Base-by-base conservation (phyloP, 2,888 invertebrate species). In the Apamea epomidion region DNA sequence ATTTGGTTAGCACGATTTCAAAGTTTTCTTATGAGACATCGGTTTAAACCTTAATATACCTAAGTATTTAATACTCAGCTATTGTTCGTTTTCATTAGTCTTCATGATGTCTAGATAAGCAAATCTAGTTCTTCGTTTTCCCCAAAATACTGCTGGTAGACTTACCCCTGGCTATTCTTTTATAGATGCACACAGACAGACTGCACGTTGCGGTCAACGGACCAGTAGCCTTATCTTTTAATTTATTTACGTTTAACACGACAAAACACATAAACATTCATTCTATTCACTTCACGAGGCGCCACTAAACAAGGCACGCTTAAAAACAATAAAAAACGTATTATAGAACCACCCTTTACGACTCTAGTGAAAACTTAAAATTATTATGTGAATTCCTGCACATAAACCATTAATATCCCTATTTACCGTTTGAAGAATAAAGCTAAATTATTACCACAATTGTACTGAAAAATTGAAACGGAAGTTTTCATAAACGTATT, bases 401-500 rank as follows among this genome's bases (percentile, higher is more conserved):
- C 78, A 65, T 80, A 76, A 82, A 82, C 70, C 37, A 74, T 74
- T 76, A 67, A 37, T 80, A 79, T 65, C 75, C 25, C 29, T 73
- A 76, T 72, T 87, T 78, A 85, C 74, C 42, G 48, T 81, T 25
- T 0, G 42, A 80, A 75, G 62, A 81, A 76, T 80, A 82, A 88
- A 80, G 32, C 32, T 60, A 60, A 84, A 74, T 88, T 83, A 86
- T 84, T 21, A 72, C 68, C 14, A 14, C 70, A 69, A 74, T 74
- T 71, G 65, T 74, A 82, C 74, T 83, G 80, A 86, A 90, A 73
- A 91, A 92, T 90, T 87, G 72, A 91, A 91, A 89, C 85, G 88
- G 88, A 90, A 90, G 32, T 76, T 73, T 86, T 84, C 73, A 84
- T 91, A 91, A 93, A 91, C 87, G 84, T 92, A 92, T 94, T 92